Evolutionary conservation across 2,888 invertebrate species (phyloP).

Genomic region (Perithous albicinctus): DNA sequence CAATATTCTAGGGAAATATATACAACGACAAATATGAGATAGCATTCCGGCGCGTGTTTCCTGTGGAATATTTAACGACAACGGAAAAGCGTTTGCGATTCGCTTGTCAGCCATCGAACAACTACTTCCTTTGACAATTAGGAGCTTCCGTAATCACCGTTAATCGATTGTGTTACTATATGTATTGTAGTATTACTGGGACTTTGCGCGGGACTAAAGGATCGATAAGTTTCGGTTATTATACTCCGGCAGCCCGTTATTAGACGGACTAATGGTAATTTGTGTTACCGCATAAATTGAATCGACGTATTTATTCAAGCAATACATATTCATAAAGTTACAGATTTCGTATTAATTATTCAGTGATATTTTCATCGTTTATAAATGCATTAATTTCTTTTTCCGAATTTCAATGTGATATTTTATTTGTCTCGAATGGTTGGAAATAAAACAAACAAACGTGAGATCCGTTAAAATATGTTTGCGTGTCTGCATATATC

Average conservation of each 20-base stretch:
- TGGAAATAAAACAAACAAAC: too few species aligned
- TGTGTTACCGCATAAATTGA: conserved; percentile 30
- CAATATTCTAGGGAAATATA: conserved; percentile 3
- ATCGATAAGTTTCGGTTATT: conserved; percentile 16
- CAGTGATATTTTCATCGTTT: neutral
- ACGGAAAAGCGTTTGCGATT: neutral
- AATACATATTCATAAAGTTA: conserved; percentile 12
- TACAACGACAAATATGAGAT: neutral
- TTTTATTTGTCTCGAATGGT: neutral
- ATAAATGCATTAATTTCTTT: neutral
- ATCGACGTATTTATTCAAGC: neutral
- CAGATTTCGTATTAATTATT: neutral
- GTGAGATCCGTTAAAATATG: too few species aligned
- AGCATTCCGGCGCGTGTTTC: neutral
- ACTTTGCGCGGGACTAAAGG: neutral
- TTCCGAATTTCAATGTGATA: neutral
- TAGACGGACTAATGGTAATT: conserved; percentile 41
- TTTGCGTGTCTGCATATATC: neutral
- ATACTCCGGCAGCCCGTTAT: conserved; percentile 34
- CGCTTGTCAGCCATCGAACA: neutral
- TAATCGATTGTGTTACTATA: conserved; percentile 27
- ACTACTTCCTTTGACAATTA: conserved; percentile 40
- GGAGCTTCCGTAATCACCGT: conserved; percentile 18
- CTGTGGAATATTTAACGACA: neutral
- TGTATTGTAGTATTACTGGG: neutral